A percentile compares a stretch with the other conserved stretches of the same genome.
Conservation (phyloP, 1,140 invertebrate genomes). For the Palaemon carinicauda region DNA sequence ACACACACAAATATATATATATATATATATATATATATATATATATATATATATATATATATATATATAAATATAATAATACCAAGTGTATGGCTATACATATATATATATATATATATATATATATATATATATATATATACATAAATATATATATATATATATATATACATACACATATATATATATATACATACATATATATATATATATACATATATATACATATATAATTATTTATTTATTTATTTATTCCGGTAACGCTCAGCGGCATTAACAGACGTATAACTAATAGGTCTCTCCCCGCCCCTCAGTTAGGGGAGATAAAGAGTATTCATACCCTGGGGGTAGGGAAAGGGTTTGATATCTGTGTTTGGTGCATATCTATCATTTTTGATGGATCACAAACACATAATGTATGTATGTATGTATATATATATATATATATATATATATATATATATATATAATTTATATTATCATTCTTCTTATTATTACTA, state of each 20-base stretch:
- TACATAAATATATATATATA: background rate
- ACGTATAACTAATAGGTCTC: no score
- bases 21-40: background rate
- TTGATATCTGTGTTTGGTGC: no score
- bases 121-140: background rate
- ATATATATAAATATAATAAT: background rate
- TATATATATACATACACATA: background rate
- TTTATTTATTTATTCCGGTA: no score
- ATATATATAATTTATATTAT: background rate
- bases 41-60: background rate
- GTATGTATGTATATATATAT: background rate
- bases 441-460: background rate
- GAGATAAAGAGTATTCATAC: no score
- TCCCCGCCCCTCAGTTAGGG: no score
- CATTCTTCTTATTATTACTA: no score
- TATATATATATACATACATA: background rate
- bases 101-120: background rate
- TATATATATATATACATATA: background rate
- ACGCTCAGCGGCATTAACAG: no score
- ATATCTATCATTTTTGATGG: no score
- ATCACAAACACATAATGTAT: no score
- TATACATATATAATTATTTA: background rate
- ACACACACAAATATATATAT: background rate
- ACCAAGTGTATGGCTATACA: background rate
- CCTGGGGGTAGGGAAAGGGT: no score